Evolutionary conservation across 2,888 invertebrate species (phyloP).

Genomic region (Neelides folsomi): DNA sequence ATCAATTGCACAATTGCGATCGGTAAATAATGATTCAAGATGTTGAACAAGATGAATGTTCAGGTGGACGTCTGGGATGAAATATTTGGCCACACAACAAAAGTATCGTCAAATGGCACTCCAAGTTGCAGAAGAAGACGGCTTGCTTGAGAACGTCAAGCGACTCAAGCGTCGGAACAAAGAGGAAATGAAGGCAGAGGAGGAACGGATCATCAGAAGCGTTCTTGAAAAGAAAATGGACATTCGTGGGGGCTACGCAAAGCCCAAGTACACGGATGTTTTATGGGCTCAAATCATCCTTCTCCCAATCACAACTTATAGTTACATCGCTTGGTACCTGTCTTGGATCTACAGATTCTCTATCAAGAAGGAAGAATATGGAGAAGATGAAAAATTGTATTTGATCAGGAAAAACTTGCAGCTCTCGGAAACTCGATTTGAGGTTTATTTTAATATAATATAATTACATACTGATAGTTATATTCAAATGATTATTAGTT

Average conservation of each 20-base stretch:
- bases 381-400: slow-evolving; percentile 68
- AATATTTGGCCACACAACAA: slow-evolving; percentile 70
- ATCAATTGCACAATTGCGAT: not conserved
- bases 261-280: slow-evolving; percentile 61
- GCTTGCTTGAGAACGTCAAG: slow-evolving; percentile 42
- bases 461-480: too few relatives aligned
- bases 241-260: slow-evolving; percentile 81
- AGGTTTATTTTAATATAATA: slow-evolving; percentile 40
- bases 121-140: slow-evolving; percentile 48
- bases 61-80: slow-evolving; percentile 64
- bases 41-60: not conserved
- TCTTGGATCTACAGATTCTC: slow-evolving; percentile 71
- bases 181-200: slow-evolving; percentile 56
- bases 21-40: not conserved
- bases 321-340: slow-evolving; percentile 59
- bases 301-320: slow-evolving; percentile 58
- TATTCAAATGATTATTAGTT: too few relatives aligned
- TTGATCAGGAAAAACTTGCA: slow-evolving; percentile 65
- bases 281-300: slow-evolving; percentile 72
- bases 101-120: slow-evolving; percentile 70
- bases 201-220: slow-evolving; percentile 62
- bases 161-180: slow-evolving; percentile 40
- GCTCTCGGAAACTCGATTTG: slow-evolving; percentile 42
- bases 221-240: slow-evolving; percentile 87
- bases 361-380: slow-evolving; percentile 60